Base-by-base conservation (phyloP, 2,113 vertebrate species). In the Silurus glanis region DNA sequence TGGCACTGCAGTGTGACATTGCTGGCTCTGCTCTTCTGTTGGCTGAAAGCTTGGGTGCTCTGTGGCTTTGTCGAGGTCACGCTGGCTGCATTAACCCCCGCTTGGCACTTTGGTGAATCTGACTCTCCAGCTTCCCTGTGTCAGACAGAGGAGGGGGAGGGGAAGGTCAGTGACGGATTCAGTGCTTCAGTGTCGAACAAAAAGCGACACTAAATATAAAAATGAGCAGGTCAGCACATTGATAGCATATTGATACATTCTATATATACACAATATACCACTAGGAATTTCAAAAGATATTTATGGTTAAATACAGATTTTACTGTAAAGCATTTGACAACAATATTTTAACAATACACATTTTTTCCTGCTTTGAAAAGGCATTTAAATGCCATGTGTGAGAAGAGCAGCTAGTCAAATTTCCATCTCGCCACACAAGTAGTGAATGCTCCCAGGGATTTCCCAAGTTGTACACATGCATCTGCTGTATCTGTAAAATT, bases 21-120 rank as follows among this genome's bases (percentile, higher is more conserved):
- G 62, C 28, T 28, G 12, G 8, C 81, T 55, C 14, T 28, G 76
- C 66, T 79, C 66, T 45, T 85, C 88, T 74, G 56, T 45, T 51
- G 83, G 83, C 80, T 82, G 78, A 66, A 85, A 19, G 74, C 67
- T 79, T 47, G 49, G 79, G 67, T 82, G 66, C 82, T 75, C 78
- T 55, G 23, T 86, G 66, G 87, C 81, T 84, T 89, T 75, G 88
- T 84, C 82, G 86, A 89, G 61, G 82, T 94, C 93, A 94, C 17
- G 92, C 90, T 80, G 93, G 91, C 91, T 87, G 97, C 95, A 97
- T 95, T 95, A 99, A 96, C 92, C 97, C 97, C 95, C 97, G 97
- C 96, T 97, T 99, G 83, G 97, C 98, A 94, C 96, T 97, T 92
- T 97, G 97, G 93, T 99, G 98, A 93, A 96, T 95, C 88, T 97